These are phyloP conservation scores for Pangasius sanitwongsei DNA, from an alignment of 2,797 vertebrate genomes.

Conservation along the genomic window DNA sequence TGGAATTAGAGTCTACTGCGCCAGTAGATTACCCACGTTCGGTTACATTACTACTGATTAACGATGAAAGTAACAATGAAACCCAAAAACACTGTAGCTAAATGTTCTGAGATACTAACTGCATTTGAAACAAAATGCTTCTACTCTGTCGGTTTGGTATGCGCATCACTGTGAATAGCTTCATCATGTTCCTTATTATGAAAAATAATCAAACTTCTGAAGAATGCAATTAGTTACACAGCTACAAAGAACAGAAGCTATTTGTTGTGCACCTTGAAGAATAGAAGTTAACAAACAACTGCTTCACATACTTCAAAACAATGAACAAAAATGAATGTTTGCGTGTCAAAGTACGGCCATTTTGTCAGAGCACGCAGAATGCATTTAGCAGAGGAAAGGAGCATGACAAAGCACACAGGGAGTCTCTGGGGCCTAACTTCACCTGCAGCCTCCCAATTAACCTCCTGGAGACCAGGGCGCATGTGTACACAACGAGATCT, in stretches of 20 bases:
- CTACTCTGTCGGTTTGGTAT: not conserved
- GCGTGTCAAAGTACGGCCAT: not conserved
- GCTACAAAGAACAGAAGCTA: not conserved
- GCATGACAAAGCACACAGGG: constrained; percentile 48
- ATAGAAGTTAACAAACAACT: not conserved
- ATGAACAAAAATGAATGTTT: not conserved
- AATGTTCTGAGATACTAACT: not conserved
- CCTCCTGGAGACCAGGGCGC: constrained; percentile 54
- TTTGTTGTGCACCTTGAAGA: not conserved
- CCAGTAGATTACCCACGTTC: constrained; percentile 45
- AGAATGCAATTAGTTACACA: not conserved
- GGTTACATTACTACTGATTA: constrained; percentile 51
- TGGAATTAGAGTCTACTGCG: constrained; percentile 46
- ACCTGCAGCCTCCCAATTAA: constrained; percentile 65
- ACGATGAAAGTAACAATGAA: not conserved
- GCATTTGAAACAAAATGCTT: not conserved
- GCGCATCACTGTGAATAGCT: not conserved
- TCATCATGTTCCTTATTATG: not conserved
- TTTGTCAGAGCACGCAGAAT: not conserved
- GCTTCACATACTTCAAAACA: not conserved
- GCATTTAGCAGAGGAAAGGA: constrained; percentile 1
- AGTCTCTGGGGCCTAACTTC: constrained; percentile 42
- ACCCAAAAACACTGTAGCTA: not conserved
- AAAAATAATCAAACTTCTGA: not conserved
- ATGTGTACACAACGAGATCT: not conserved